These are phyloP conservation scores for Drosophila busckii DNA, from an alignment of 1,140 invertebrate genomes.

Conservation along the genomic window DNA sequence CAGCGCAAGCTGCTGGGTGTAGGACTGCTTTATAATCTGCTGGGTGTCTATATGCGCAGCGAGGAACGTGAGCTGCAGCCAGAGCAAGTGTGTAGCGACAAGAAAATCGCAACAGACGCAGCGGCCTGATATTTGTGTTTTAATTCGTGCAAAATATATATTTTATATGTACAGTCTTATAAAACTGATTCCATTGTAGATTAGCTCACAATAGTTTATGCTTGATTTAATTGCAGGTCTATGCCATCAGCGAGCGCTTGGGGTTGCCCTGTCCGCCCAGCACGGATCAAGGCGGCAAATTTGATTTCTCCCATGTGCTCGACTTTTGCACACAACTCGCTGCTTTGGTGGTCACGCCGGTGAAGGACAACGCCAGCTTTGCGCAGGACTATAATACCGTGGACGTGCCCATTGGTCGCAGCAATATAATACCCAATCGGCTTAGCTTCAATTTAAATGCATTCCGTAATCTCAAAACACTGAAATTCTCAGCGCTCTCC, in stretches of 20 bases:
- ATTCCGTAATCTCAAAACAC: conserved; percentile 86
- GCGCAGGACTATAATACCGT: conserved; percentile 70
- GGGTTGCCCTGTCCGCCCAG: conserved; percentile 87
- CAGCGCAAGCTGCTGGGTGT: conserved; percentile 87
- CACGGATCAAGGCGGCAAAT: conserved; percentile 81
- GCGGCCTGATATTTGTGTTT: too few relatives aligned
- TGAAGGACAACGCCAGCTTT: conserved; percentile 80
- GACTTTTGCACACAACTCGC: conserved; percentile 91
- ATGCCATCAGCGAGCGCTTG: conserved; percentile 92
- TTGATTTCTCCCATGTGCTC: conserved; percentile 93
- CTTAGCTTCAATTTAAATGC: conserved; percentile 88
- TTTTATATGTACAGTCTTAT: too few relatives aligned
- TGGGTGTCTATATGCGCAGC: conserved; percentile 18
- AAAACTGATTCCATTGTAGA: too few relatives aligned
- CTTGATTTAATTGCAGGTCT: conserved; percentile 83
- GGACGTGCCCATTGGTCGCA: conserved; percentile 82
- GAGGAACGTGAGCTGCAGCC: conserved; percentile 43
- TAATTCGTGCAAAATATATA: too few relatives aligned
- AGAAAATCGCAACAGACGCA: too few relatives aligned
- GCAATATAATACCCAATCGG: conserved; percentile 90
- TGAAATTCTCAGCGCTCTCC: conserved; percentile 83
- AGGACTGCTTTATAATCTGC: conserved; percentile 86
- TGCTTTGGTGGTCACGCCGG: conserved; percentile 80
- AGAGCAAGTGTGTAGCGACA: neutral
- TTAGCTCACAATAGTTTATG: neutral